Conservation (phyloP, 2,888 invertebrate species). For the Leptopilina syphax region DNA sequence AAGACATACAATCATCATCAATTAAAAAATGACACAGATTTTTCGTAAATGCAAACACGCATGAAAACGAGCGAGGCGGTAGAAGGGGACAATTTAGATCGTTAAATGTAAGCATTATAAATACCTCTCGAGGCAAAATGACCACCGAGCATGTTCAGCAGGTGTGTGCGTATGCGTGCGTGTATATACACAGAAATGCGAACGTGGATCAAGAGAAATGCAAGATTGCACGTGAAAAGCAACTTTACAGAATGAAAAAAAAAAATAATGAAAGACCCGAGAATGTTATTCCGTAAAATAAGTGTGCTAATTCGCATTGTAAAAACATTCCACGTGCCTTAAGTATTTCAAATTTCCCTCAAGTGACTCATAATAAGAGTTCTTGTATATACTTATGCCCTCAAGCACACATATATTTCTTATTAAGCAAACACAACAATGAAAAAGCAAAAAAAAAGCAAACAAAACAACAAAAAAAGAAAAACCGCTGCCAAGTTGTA, state of each 20-base stretch:
- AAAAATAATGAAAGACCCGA: not conserved
- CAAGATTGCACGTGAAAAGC: slow-evolving; percentile 19
- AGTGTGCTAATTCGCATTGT: slow-evolving; percentile 37
- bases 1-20: not conserved
- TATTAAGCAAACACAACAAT: slow-evolving; percentile 9
- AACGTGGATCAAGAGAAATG: slow-evolving; percentile 17
- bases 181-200: not conserved
- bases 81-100: slow-evolving; percentile 37
- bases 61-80: not conserved
- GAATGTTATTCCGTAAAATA: slow-evolving; percentile 25
- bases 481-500: too few relatives aligned
- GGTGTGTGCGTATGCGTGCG: not conserved
- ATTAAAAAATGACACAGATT: not conserved
- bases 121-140: slow-evolving; percentile 3
- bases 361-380: slow-evolving; percentile 27
- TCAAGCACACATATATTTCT: not conserved
- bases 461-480: too few relatives aligned
- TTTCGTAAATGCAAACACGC: slow-evolving; percentile 20
- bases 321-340: slow-evolving; percentile 27
- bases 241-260: too few relatives aligned
- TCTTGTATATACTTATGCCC: not conserved
- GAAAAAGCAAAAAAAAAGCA: too few relatives aligned
- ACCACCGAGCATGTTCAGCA: slow-evolving; percentile 9
- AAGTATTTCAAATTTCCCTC: slow-evolving; percentile 28
- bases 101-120: slow-evolving; percentile 13